These are phyloP conservation scores for Lichenostomus cassidix DNA, from an alignment of 2,113 vertebrate species.

Conservation along the genomic window DNA sequence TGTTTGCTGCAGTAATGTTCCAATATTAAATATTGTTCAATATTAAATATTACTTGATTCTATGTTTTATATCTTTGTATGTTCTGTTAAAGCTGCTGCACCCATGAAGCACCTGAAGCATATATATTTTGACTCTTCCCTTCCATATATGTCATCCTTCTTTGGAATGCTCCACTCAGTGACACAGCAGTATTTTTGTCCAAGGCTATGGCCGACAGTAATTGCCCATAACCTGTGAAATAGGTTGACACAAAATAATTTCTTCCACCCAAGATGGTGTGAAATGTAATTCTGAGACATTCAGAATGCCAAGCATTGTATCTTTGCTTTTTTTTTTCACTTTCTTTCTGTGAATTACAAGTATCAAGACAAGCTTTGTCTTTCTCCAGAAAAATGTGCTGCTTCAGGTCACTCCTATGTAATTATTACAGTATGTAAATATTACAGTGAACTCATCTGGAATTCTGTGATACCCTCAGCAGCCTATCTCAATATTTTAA, in stretches of 20 bases:
- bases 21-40: background rate
- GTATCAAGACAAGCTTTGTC: background rate
- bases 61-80: background rate
- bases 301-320: background rate
- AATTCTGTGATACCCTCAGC: background rate
- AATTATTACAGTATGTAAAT: background rate
- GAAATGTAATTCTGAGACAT: background rate
- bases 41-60: background rate
- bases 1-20: background rate
- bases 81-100: background rate
- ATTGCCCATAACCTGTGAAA: background rate
- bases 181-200: background rate
- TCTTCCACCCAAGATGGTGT: background rate
- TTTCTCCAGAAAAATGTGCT: background rate
- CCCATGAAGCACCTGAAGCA: background rate
- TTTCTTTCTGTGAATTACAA: background rate
- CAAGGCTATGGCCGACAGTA: background rate
- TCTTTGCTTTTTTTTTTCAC: background rate
- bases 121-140: background rate
- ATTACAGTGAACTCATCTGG: background rate
- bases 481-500: background rate
- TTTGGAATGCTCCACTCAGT: background rate
- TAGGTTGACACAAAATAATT: background rate
- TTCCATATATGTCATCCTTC: background rate
- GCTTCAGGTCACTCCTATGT: background rate